Evolutionary conservation across 2,113 vertebrate species (phyloP).

Genomic region (Onychorhynchus coronatus): DNA sequence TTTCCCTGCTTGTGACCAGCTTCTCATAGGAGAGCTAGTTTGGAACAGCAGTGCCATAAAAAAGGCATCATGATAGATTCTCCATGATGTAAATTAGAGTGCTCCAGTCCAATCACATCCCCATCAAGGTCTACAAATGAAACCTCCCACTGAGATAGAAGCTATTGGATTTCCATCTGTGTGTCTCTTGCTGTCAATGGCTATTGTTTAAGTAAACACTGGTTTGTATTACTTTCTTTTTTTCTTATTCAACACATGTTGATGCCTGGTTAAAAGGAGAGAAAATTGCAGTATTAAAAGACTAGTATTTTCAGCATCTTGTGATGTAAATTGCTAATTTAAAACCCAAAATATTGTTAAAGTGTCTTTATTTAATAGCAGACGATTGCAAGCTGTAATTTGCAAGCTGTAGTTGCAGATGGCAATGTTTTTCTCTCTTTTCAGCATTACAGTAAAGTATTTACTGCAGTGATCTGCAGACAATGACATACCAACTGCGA

Average conservation of each 20-base stretch:
- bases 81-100: conserved; percentile 60
- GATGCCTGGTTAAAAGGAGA: conserved; percentile 72
- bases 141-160: conserved; percentile 48
- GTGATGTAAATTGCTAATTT: conserved; percentile 83
- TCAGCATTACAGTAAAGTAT: conserved; percentile 71
- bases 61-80: conserved; percentile 51
- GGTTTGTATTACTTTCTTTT: conserved; percentile 52
- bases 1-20: conserved; percentile 32
- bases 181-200: conserved; percentile 58
- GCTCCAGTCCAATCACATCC: conserved; percentile 37
- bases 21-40: conserved; percentile 43
- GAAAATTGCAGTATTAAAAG: conserved; percentile 78
- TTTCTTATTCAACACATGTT: conserved; percentile 67
- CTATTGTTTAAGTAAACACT: conserved; percentile 79
- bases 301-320: conserved; percentile 78
- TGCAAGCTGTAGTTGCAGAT: conserved; percentile 83
- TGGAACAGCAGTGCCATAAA: conserved; percentile 35
- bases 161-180: conserved; percentile 64
- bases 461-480: conserved; percentile 75
- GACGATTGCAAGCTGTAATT: conserved; percentile 82
- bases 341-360: conserved; percentile 83
- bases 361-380: conserved; percentile 83
- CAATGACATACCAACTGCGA: conserved; percentile 68
- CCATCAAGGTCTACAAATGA: conserved; percentile 29
- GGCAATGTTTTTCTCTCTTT: conserved; percentile 79